Evolutionary conservation across 2,797 vertebrate genomes (phyloP).

Genomic region (Siniperca scherzeri): DNA sequence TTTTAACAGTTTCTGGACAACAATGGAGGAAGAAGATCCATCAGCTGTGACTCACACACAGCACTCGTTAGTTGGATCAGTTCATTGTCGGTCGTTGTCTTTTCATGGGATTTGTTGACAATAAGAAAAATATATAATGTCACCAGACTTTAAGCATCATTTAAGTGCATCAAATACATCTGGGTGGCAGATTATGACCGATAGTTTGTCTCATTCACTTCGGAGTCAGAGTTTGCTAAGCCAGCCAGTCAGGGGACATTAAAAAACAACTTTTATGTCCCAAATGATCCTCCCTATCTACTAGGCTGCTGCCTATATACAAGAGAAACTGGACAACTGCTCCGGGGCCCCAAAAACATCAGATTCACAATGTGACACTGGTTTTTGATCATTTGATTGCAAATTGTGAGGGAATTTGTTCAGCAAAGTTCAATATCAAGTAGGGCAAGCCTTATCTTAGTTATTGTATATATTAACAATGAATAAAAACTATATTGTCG

Average conservation of each 20-base stretch:
- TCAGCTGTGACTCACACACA: no score
- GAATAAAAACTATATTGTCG: no score
- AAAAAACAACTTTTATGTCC: background rate
- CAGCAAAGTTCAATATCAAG: background rate
- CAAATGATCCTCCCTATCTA: background rate
- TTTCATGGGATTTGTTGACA: no score
- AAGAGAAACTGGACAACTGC: background rate
- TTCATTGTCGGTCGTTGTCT: no score
- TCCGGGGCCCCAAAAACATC: background rate
- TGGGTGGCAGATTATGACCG: background rate
- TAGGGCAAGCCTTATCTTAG: background rate
- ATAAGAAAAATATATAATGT: no score
- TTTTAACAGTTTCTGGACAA: no score
- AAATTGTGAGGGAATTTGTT: background rate
- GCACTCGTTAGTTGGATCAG: no score
- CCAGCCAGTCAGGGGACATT: background rate
- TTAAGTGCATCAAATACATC: background rate
- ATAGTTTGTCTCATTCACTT: background rate
- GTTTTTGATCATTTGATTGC: background rate
- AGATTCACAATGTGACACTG: background rate
- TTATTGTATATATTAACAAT: background rate
- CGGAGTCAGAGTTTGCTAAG: background rate
- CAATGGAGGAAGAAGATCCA: no score
- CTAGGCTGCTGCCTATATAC: background rate
- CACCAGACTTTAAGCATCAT: no score